Conservation (phyloP, 1,140 invertebrate species). For the Patella vulgata region DNA sequence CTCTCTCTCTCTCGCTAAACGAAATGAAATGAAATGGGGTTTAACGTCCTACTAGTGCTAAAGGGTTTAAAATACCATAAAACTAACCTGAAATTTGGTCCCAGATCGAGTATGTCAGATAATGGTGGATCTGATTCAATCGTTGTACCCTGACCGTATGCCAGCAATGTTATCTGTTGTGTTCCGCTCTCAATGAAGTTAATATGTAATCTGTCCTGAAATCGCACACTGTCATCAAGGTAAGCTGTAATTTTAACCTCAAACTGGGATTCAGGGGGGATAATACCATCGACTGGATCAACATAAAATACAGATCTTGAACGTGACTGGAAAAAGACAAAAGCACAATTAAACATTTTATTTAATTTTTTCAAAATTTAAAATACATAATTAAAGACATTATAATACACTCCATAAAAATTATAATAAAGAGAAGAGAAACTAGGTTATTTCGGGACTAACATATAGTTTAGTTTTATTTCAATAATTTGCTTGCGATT, state of each 20-base stretch:
- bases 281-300: conserved; percentile 57
- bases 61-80: not conserved
- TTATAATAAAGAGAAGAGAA: no score
- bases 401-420: no score
- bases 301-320: conserved; percentile 61
- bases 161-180: conserved; percentile 53
- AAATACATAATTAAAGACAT: no score
- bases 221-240: conserved; percentile 63
- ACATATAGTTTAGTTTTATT: no score
- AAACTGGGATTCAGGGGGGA: conserved; percentile 54
- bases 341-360: no score
- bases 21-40: not conserved
- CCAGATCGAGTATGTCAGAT: conserved; percentile 56
- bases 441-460: no score
- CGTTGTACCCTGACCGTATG: conserved; percentile 64
- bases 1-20: no score
- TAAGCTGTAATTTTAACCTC: conserved; percentile 57
- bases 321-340: conserved; percentile 41
- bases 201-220: conserved; percentile 64
- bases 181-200: conserved; percentile 59
- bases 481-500: no score
- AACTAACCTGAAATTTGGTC: conserved; percentile 64
- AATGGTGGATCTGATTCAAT: conserved; percentile 63
- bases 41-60: not conserved
- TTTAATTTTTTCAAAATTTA: no score